phyloP scores from a whole-genome alignment of 2,113 vertebrate species.

The Neolamprologus falcicula region DNA sequence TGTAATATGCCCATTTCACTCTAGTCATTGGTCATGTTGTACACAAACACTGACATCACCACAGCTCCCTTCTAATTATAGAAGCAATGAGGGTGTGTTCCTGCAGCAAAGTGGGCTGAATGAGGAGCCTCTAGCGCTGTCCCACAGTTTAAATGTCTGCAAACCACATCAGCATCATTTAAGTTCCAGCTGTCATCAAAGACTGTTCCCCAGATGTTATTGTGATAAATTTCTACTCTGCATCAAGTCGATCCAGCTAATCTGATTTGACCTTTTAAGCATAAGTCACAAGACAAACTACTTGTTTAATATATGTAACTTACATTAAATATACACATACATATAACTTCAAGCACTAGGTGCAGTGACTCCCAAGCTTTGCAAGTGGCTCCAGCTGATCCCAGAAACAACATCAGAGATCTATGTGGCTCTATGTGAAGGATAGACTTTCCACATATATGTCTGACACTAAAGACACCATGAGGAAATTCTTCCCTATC shows the following conservation, averaged over 20 bases:
- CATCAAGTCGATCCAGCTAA: not conserved
- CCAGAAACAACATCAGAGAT: not conserved
- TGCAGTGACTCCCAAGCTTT: not conserved
- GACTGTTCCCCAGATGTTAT: not conserved
- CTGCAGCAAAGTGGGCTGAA: not conserved
- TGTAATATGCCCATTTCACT: not conserved
- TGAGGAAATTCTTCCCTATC: fast-evolving
- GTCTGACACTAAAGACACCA: not conserved
- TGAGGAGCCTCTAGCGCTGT: not conserved
- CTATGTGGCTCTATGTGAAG: not conserved
- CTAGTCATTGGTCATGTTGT: not conserved
- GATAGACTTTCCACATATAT: not conserved
- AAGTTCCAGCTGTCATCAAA: not conserved
- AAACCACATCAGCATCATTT: not conserved
- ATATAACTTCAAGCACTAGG: not conserved
- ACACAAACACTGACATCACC: not conserved
- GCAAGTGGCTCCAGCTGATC: not conserved
- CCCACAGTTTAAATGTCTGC: not conserved
- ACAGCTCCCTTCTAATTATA: not conserved
- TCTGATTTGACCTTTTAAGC: not conserved
- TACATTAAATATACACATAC: not conserved
- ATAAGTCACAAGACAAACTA: not conserved
- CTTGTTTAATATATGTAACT: not conserved
- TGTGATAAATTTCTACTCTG: not conserved
- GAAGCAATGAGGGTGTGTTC: not conserved